A percentile compares a stretch with the other conserved stretches of the same genome.
Evolutionary conservation across 2,888 invertebrate species (phyloP).

Genomic region (Rhogogaster chlorosoma): DNA sequence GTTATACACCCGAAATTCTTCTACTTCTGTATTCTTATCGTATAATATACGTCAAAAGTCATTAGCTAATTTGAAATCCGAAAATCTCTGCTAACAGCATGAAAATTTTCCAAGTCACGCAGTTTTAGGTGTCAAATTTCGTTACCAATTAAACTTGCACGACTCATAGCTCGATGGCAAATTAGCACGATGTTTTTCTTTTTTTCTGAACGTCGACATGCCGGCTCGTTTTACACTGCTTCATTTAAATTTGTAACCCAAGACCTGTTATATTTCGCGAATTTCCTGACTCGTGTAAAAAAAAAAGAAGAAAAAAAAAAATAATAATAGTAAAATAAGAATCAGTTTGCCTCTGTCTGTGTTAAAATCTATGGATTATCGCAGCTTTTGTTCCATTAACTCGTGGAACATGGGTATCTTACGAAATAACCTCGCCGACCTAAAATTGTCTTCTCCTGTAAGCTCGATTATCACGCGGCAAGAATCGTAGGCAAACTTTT

Average conservation of each 20-base stretch:
- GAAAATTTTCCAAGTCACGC: too few relatives aligned
- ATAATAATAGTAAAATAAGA: background rate
- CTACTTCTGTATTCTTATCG: background rate
- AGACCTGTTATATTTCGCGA: background rate
- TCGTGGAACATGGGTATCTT: background rate
- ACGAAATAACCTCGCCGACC: background rate
- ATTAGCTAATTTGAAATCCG: background rate
- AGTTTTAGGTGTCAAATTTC: background rate
- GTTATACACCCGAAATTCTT: background rate
- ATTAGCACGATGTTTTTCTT: background rate
- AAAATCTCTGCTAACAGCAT: background rate
- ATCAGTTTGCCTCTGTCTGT: background rate
- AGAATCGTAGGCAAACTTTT: constrained; percentile 42
- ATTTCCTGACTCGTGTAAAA: background rate
- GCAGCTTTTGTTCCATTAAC: background rate
- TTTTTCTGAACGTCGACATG: background rate
- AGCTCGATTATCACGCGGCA: constrained; percentile 7
- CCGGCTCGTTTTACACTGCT: background rate
- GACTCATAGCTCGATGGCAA: background rate
- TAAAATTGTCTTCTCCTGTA: background rate
- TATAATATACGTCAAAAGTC: background rate
- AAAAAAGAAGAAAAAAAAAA: background rate
- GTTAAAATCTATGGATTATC: background rate
- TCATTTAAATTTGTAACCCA: background rate
- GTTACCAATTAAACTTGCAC: background rate